phyloP scores from a whole-genome alignment of 2,888 invertebrate genomes.

The Periphyllus acericola region DNA sequence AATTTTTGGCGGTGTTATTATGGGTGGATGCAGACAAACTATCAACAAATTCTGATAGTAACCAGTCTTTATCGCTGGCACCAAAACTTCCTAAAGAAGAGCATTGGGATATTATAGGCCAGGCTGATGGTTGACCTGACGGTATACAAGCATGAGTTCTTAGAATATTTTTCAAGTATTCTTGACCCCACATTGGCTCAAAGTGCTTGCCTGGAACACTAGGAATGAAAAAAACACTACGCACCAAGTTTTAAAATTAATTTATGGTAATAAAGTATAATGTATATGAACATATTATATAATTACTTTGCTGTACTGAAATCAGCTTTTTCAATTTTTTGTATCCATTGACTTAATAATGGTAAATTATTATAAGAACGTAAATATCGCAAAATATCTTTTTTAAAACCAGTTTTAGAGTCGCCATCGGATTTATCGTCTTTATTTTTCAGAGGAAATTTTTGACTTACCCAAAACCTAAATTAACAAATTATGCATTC shows the following conservation, averaged over 20 bases:
- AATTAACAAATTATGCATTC: slow-evolving; percentile 8
- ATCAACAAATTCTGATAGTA: slow-evolving; percentile 75
- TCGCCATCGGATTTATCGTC: slow-evolving; percentile 75
- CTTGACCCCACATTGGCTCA: slow-evolving; percentile 74
- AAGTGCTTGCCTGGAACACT: slow-evolving; percentile 87
- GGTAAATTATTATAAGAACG: slow-evolving; percentile 79
- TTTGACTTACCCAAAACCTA: slow-evolving; percentile 90
- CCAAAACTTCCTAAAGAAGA: slow-evolving; percentile 83
- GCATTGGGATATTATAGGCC: slow-evolving; percentile 85
- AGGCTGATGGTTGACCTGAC: slow-evolving; percentile 69
- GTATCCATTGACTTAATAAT: slow-evolving; percentile 78
- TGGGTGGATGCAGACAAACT: slow-evolving; percentile 66
- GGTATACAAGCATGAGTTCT: slow-evolving; percentile 73
- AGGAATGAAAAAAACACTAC: slow-evolving; percentile 84
- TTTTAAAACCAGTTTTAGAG: slow-evolving; percentile 85
- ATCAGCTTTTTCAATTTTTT: slow-evolving; percentile 80
- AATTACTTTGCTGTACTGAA: slow-evolving; percentile 68
- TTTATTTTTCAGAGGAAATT: slow-evolving; percentile 73
- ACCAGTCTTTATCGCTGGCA: slow-evolving; percentile 73
- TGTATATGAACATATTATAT: background rate
- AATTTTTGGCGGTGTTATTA: slow-evolving; percentile 69
- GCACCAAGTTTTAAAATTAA: slow-evolving; percentile 63
- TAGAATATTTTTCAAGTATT: slow-evolving; percentile 73
- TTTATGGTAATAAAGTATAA: background rate
- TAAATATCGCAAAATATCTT: slow-evolving; percentile 80